A percentile compares a stretch with the other conserved stretches of the same genome.
These are phyloP conservation scores for Paedocypris sp. DNA, from an alignment of 2,113 vertebrate species.

Conservation along the genomic window DNA sequence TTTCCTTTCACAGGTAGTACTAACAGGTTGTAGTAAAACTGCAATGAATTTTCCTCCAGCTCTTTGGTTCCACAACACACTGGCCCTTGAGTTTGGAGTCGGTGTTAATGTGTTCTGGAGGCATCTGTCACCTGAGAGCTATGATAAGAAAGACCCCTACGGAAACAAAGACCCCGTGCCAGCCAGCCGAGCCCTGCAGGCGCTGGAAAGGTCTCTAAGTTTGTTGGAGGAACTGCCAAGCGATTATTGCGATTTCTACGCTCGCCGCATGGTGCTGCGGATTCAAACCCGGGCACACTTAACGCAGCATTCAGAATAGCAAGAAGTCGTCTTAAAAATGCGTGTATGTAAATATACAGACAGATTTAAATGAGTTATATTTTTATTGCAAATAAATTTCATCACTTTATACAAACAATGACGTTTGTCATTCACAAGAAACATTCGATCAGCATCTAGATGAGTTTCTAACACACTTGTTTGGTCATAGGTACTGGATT, in stretches of 20 bases:
- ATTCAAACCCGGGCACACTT: conserved; percentile 72
- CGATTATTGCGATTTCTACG: conserved; percentile 89
- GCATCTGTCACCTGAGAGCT: conserved; percentile 74
- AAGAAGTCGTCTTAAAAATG: no score
- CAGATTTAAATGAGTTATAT: no score
- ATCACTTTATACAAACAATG: no score
- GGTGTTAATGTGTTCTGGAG: conserved; percentile 93
- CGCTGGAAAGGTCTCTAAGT: conserved; percentile 75
- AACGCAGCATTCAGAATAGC: background rate
- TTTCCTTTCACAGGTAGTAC: no score
- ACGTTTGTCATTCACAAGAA: no score
- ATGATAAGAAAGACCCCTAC: conserved; percentile 84
- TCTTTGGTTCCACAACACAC: conserved; percentile 93
- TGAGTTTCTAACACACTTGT: no score
- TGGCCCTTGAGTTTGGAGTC: conserved; percentile 84
- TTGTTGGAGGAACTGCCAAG: conserved; percentile 76
- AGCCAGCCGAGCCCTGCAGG: conserved; percentile 75
- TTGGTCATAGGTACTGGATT: no score
- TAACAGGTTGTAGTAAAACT: background rate
- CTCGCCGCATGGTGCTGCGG: conserved; percentile 80
- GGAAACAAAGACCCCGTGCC: conserved; percentile 86
- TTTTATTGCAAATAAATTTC: no score
- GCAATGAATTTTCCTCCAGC: conserved; percentile 52
- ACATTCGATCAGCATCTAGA: no score
- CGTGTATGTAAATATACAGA: no score